Evolutionary conservation across 2,113 vertebrate species (phyloP).

Genomic region (Corynorhinus townsendii): DNA sequence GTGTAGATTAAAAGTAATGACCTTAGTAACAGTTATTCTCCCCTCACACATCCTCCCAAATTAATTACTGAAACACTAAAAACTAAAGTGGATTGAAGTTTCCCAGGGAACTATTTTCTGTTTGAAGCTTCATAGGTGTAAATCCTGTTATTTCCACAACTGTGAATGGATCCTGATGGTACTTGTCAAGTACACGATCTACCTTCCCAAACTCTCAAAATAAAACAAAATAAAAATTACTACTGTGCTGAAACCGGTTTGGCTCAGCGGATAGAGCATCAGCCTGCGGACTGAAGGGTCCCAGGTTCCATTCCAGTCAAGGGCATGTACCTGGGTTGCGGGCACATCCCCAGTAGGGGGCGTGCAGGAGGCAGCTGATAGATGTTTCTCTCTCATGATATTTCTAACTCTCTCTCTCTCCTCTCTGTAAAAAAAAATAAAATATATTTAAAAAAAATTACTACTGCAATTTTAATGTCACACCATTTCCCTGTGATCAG

Average conservation of each 20-base stretch:
- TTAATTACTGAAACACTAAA: not conserved
- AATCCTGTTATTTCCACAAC: not conserved
- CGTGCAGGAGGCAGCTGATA: too few species aligned
- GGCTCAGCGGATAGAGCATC: too few species aligned
- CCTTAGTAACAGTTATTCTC: not conserved
- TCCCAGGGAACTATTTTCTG: not conserved
- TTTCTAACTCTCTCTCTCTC: too few species aligned
- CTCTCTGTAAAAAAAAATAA: too few species aligned
- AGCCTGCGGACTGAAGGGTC: too few species aligned
- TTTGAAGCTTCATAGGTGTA: not conserved
- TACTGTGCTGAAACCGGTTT: too few species aligned
- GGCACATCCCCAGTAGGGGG: too few species aligned
- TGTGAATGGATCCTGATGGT: not conserved
- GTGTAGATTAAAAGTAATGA: not conserved
- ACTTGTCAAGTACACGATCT: not conserved
- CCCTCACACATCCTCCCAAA: not conserved
- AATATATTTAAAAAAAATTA: not conserved
- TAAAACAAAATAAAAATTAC: not conserved
- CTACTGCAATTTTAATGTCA: not conserved
- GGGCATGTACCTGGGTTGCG: too few species aligned
- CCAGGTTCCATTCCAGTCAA: too few species aligned
- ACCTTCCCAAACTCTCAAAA: not conserved
- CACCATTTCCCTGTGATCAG: not conserved
- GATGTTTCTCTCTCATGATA: too few species aligned
- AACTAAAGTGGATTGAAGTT: not conserved